Conservation (phyloP, 2,888 invertebrate genomes). For the Rugalucina vietnamica region DNA sequence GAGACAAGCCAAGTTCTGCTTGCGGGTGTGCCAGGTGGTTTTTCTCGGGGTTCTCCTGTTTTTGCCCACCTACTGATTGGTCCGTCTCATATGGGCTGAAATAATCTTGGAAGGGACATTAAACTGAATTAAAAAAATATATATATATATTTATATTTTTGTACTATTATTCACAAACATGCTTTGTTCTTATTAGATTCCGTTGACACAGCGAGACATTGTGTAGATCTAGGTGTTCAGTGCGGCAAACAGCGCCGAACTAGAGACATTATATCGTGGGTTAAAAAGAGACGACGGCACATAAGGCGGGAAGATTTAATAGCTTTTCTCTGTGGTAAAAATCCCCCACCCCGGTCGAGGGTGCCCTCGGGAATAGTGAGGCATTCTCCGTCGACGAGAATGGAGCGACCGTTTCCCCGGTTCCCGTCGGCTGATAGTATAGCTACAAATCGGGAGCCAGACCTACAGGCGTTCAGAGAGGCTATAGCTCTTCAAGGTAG, state of each 20-base stretch:
- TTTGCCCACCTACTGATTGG: too few relatives aligned
- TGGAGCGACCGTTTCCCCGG: constrained; percentile 72
- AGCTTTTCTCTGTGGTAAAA: constrained; percentile 89
- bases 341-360: constrained; percentile 85
- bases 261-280: constrained; percentile 91
- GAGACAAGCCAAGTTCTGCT: too few relatives aligned
- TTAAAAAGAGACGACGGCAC: constrained; percentile 88
- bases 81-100: too few relatives aligned
- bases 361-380: constrained; percentile 54
- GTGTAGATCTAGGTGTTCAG: constrained; percentile 89
- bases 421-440: constrained; percentile 85
- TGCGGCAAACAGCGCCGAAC: constrained; percentile 90
- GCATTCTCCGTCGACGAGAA: constrained; percentile 59
- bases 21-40: too few relatives aligned
- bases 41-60: too few relatives aligned
- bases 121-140: too few relatives aligned
- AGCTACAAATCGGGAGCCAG: constrained; percentile 84
- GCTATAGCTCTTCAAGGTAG: constrained; percentile 88
- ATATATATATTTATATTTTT: too few relatives aligned
- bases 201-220: constrained; percentile 88
- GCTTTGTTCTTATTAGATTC: constrained; percentile 88
- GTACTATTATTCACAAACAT: too few relatives aligned
- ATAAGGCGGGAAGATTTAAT: constrained; percentile 91
- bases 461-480: constrained; percentile 90
- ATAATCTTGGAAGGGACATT: too few relatives aligned